Evolutionary conservation across 23 tunicate genomes (phyloP).

Genomic region (Trididemnum miniatum): DNA sequence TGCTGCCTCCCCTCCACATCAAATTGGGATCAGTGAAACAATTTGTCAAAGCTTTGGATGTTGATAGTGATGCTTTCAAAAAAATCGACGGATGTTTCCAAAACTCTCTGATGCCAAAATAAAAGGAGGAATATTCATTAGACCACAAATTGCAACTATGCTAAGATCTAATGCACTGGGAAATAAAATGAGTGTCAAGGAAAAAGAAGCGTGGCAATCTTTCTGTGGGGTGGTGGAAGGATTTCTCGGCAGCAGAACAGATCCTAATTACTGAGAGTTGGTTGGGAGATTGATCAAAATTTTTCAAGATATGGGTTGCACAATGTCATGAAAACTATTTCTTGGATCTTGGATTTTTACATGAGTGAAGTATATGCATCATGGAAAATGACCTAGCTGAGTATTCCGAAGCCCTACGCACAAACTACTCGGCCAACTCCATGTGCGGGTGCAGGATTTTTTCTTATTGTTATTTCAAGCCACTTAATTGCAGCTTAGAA

Average conservation of each 20-base stretch:
- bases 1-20: constrained; percentile 30
- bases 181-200: constrained; percentile 20
- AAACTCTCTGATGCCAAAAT: constrained; percentile 23
- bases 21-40: constrained; percentile 20
- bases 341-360: too few relatives aligned
- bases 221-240: constrained; percentile 13
- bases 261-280: constrained; percentile 15
- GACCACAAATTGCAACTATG: constrained; percentile 2
- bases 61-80: background rate
- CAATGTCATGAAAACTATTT: constrained; percentile 18
- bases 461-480: too few relatives aligned
- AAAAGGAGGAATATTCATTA: constrained; percentile 15
- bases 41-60: constrained; percentile 12
- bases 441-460: too few relatives aligned
- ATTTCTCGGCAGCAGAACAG: background rate
- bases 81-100: constrained; percentile 17
- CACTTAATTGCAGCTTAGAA: too few relatives aligned
- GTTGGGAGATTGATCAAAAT: constrained; percentile 3
- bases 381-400: too few relatives aligned
- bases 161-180: background rate
- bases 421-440: too few relatives aligned
- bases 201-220: constrained; percentile 37
- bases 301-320: constrained; percentile 27
- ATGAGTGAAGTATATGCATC: too few relatives aligned
- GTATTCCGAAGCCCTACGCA: too few relatives aligned